Base-by-base conservation (phyloP, 2,888 invertebrate genomes). In the Pandemis corylana region DNA sequence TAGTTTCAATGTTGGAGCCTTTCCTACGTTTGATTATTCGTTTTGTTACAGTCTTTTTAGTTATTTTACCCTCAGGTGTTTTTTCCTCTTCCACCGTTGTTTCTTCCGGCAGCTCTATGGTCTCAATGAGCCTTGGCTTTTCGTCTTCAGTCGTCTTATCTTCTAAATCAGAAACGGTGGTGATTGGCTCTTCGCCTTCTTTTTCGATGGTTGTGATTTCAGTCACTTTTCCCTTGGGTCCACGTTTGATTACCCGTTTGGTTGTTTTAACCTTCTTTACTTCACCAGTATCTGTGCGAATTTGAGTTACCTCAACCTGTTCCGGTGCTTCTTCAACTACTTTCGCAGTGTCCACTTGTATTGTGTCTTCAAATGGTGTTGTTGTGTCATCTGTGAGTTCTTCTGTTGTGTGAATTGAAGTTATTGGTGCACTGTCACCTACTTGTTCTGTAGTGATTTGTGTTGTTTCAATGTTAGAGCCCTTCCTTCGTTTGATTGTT, bases 191-290 rank as follows among this genome's bases (percentile, higher is more conserved):
- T n/a, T 62, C 80, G 28, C 79, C 72, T 62, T 70, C 12, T 77
- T 74, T 67, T 80, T 82, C 79, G 78, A 75, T 66, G 76, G 79
- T 73, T 85, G 81, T 82, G 78, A 91, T 91, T 81, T 91, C 92
- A 1, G 95, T 93, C 13, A 91, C 84, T 79, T 94, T 94, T 75
- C 90, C 84, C 68, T 93, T 92, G 0, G 83, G 82, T 2, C 91
- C 94, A 69, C 88, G 92, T 78, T 90, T 95, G 0, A 94, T 89
- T 5, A 89, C 87, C 0, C 92, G 92, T 76, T 90, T 95, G 4
- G 91, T 94, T 0, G 87, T 88, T 4, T 84, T 88, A 68, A 88
- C 87, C 75, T 85, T 85, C 49, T 86, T 86, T 5, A 86, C 78
- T 71, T 87, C 88, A 5, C 87, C 89, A 73, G 85, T 81, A 62